Base-by-base conservation (phyloP, 2,888 invertebrate species). In the Bembecia ichneumoniformis region DNA sequence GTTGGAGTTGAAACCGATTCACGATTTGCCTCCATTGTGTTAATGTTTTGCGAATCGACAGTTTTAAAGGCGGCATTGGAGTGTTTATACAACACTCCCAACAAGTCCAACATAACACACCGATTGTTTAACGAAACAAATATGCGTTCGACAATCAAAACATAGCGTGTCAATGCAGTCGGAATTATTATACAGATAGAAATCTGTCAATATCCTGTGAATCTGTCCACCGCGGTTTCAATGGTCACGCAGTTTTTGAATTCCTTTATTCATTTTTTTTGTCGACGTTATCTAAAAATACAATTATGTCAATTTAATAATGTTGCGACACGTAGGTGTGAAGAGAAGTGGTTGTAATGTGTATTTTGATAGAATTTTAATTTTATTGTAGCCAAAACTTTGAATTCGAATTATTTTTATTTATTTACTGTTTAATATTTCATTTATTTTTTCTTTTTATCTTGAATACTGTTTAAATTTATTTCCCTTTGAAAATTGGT, bases 31-130 rank as follows among this genome's bases (percentile, higher is more conserved):
- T 58, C 58, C 58, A 63, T 63, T 70, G 66, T 66, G 64, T 59
- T 58, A 58, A 57, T 77, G 76, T 77, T 77, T 70, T 67, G 64
- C 60, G 63, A 66, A 62, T 49, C 58, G 58, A 54, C 57, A 47
- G 52, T 49, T 44, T 51, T 56, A 16, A 44, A 44, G 62, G 57
- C 59, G 54, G 53, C 50, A 50, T 43, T n/a, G n/a, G n/a, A n/a
- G 35, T 82, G 78, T 82, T 82, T 78, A 77, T 71, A 82, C 74
- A 80, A 77, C 73, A 76, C 61, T 59, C 60, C n/a, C 56, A 59
- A 57, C 5, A 62, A 76, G 61, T 59, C 60, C 57, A 59, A 57
- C 17, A 62, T 59, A 71, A 74, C 74, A 71, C 53, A 53, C 52
- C 63, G 60, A 77, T 82, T 83, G 82, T 82, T 80, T 70, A 66